A percentile compares a stretch with the other conserved stretches of the same genome.
Conservation (phyloP, 2,888 invertebrate species). For the Hypomecis punctinalis region DNA sequence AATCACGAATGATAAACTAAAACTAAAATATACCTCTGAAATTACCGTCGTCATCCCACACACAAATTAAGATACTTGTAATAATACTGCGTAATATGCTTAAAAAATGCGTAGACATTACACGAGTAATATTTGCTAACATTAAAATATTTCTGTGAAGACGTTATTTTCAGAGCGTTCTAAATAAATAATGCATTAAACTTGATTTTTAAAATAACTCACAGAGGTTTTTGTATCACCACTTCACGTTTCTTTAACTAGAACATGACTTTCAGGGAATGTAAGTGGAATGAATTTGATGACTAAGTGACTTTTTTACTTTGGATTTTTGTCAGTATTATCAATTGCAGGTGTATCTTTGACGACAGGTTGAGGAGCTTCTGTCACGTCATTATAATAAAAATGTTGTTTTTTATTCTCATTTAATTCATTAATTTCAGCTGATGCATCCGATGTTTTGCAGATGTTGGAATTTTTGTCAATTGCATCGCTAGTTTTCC, state of each 20-base stretch:
- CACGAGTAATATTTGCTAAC: conserved; percentile 12
- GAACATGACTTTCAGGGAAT: conserved; percentile 78
- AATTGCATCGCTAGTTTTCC: conserved; percentile 37
- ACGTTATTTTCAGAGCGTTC: conserved; percentile 60
- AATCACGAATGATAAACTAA: conserved; percentile 69
- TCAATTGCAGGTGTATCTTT: conserved; percentile 76
- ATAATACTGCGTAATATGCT: conserved; percentile 1
- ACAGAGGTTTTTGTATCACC: conserved; percentile 78
- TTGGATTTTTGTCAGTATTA: conserved; percentile 63
- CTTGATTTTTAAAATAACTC: conserved; percentile 75
- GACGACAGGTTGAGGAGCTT: conserved; percentile 81
- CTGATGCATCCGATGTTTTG: conserved; percentile 79
- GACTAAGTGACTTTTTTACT: conserved; percentile 49
- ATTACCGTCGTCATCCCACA: conserved; percentile 54
- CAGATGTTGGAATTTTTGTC: conserved; percentile 78
- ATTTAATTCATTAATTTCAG: conserved; percentile 76
- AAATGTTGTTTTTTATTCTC: conserved; percentile 58
- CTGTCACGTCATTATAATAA: conserved; percentile 76
- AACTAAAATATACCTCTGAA: conserved; percentile 62
- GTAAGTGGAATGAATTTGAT: conserved; percentile 83
- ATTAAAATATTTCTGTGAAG: conserved; percentile 41
- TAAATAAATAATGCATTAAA: conserved; percentile 77
- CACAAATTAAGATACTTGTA: conserved; percentile 7
- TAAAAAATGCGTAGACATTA: conserved; percentile 6
- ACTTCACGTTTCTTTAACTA: conserved; percentile 75